Evolutionary conservation across 2,888 invertebrate genomes (phyloP), one percentile per base, ranked within the genome.

Genomic region (Tachina grossa): DNA sequence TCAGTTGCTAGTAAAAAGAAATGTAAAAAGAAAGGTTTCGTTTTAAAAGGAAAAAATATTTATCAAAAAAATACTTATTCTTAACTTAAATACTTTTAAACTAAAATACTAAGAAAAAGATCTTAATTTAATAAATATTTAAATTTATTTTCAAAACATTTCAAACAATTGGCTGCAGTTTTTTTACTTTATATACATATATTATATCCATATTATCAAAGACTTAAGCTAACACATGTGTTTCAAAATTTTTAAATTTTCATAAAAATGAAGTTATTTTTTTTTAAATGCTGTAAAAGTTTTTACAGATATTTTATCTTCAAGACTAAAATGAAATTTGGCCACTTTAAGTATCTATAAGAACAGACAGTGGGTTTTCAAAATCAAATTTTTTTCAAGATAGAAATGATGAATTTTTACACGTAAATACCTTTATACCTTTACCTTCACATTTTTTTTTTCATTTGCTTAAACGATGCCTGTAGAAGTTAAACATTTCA

Each of bases 121-220:
- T 31, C 13, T 66, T 53, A 51, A 41, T 45, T n/a, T 1, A 84
- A 82, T 78, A 83, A 87, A 80, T 84, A 72, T n/a, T 88, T 49
- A 65, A 63, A 11, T 41, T 41, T 22, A 81, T 87, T 85, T 87
- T 68, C 39, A 86, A 84, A 87, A 66, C 9, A 87, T 41, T 47
- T 65, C 9, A 8, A n/a, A 9, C 5, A 61, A 68, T 75, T 81
- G 81, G 79, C 59, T 72, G 45, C n/a, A 53, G 19, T 74, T 47
- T 63, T 81, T 47, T 74, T 49, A n/a, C 19, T 75, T 71, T 31
- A 43, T 65, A 22, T 31, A 3, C 0, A 31, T 68, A 9, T 9
- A 19, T 65, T 16, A 10, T 51, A 63, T 22, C 1, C 8, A 45
- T 75, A 66, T 61, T 80, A n/a, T 84, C 87, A 86, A 88, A 88